Conservation (phyloP, 1,140 invertebrate genomes). For the Coboldia fuscipes region DNA sequence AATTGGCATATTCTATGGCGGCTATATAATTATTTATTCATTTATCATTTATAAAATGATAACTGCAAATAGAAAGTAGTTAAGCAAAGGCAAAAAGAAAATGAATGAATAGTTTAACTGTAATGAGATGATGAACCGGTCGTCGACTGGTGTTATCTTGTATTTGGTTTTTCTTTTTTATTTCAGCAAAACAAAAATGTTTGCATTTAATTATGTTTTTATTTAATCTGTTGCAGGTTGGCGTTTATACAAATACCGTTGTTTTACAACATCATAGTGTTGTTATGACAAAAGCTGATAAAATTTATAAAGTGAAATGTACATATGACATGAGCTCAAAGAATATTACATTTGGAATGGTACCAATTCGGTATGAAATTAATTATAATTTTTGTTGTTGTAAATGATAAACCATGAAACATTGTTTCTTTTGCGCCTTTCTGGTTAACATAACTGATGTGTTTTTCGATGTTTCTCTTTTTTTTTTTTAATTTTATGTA, state of each 20-base stretch:
- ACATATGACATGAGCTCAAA: slow-evolving; percentile 92
- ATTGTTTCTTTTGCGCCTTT: not conserved
- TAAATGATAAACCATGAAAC: not conserved
- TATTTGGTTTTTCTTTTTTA: no score
- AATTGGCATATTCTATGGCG: no score
- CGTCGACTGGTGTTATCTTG: no score
- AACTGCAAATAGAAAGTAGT: no score
- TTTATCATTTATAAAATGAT: no score
- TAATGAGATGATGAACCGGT: no score
- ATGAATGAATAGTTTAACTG: no score
- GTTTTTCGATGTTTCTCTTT: not conserved
- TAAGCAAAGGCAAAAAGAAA: no score
- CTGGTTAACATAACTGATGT: not conserved
- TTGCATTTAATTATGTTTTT: slow-evolving; percentile 1
- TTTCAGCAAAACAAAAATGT: not conserved
- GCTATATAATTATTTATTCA: no score
- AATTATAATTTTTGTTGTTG: no score
- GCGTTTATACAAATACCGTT: slow-evolving; percentile 85
- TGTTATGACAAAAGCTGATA: slow-evolving; percentile 91
- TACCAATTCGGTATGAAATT: slow-evolving; percentile 58
- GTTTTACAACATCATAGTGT: slow-evolving; percentile 89
- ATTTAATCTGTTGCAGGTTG: slow-evolving; percentile 43
- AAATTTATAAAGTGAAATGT: slow-evolving; percentile 91
- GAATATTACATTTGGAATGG: slow-evolving; percentile 93
- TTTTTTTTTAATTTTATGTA: not conserved